A percentile compares a stretch with the other conserved stretches of the same genome.
Conservation (phyloP, 30 jellyfish, hydroid and myxozoan genomes). For the Aurelia aurita region DNA sequence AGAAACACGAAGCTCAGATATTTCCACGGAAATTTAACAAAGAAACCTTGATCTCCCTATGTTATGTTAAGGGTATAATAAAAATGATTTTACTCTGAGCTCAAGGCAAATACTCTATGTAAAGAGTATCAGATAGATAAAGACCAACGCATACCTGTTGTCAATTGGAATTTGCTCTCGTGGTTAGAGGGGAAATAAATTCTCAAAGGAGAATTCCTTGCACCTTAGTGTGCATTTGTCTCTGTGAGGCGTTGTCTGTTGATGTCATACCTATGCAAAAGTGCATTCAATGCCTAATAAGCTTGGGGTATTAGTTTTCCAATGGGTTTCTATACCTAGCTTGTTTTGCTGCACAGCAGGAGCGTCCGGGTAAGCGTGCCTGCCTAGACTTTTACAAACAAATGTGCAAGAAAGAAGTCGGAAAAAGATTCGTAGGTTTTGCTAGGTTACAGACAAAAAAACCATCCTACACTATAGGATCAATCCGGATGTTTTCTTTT, state of each 20-base stretch:
- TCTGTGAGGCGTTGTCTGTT: slow-evolving; percentile 20
- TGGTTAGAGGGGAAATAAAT: slow-evolving; percentile 41
- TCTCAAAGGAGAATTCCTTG: too few species aligned
- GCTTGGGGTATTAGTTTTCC: slow-evolving; percentile 27
- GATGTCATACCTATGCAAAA: slow-evolving; percentile 5
- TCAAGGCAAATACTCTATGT: slow-evolving; percentile 56
- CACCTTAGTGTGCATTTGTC: not conserved
- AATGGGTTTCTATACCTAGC: not conserved
- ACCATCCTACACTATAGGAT: too few species aligned
- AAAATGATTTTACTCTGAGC: slow-evolving; percentile 57
- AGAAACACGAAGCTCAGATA: slow-evolving; percentile 49
- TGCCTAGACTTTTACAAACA: too few species aligned
- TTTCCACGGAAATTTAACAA: slow-evolving; percentile 59
- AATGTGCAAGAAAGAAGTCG: too few species aligned
- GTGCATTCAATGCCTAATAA: slow-evolving; percentile 25
- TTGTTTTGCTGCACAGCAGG: too few species aligned
- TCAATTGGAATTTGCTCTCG: slow-evolving; percentile 55
- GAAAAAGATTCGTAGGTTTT: too few species aligned
- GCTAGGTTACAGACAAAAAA: too few species aligned
- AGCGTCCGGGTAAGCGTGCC: too few species aligned
- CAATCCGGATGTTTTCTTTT: too few species aligned
- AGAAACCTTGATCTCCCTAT: slow-evolving; percentile 28
- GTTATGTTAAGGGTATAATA: slow-evolving; percentile 20
- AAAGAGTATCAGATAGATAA: slow-evolving; percentile 58
- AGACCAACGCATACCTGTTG: slow-evolving; percentile 39